These are phyloP conservation scores for Platycnemis pennipes DNA, from an alignment of 2,888 invertebrate species.

Conservation along the genomic window DNA sequence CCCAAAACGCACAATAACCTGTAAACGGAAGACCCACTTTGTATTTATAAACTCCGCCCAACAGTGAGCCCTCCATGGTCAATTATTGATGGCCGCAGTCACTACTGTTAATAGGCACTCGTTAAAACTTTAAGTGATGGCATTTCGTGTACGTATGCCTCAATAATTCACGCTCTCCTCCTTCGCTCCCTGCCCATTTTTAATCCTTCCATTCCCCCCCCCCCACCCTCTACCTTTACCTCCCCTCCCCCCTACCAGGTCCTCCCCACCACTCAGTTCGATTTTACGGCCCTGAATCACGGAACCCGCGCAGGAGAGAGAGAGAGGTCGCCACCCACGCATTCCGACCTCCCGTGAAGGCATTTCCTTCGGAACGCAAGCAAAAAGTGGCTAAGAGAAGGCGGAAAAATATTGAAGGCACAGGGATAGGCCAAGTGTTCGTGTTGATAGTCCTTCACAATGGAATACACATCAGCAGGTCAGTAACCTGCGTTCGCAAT, in stretches of 20 bases:
- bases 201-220: not conserved
- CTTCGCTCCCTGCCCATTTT: not conserved
- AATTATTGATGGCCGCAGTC: slow-evolving; percentile 53
- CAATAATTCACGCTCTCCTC: slow-evolving; percentile 40
- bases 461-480: no score
- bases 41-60: slow-evolving; percentile 51
- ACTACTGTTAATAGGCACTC: slow-evolving; percentile 62
- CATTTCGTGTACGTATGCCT: slow-evolving; percentile 56
- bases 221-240: not conserved
- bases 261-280: not conserved
- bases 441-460: no score
- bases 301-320: not conserved
- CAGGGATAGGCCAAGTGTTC: no score
- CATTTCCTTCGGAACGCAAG: not conserved
- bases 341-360: not conserved
- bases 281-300: slow-evolving; percentile 53
- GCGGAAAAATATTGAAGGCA: no score
- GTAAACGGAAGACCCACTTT: slow-evolving; percentile 43
- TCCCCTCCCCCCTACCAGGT: not conserved
- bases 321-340: not conserved
- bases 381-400: no score
- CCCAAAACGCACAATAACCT: not conserved
- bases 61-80: not conserved
- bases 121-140: slow-evolving; percentile 65
- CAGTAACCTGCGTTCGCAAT: no score